Base-by-base conservation (phyloP, 2,888 invertebrate species). In the Digitonthophagus gazella region DNA sequence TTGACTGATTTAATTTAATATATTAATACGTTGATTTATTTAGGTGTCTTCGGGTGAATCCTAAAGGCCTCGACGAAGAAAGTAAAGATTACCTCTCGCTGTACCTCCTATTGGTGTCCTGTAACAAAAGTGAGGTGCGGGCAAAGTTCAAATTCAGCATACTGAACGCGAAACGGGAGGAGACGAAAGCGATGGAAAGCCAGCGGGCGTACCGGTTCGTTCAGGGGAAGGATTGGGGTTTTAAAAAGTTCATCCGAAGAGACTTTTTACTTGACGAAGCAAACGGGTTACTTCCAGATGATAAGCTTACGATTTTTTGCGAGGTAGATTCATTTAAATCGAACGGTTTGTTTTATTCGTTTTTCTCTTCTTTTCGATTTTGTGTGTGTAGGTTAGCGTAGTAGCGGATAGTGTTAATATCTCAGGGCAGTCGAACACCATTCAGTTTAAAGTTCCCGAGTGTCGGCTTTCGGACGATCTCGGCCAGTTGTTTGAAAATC, bases 131-230 rank as follows among this genome's bases (percentile, higher is more conserved):
- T 81, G 99, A 99, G 92, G 98, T 99, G 81, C 90, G 99, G 83
- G 99, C 99, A 81, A 99, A 99, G 89, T 99, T 99, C 88, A 99
- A 99, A 89, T 99, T 99, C 89, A 98, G 98, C 84, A 99, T 99
- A 88, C 89, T 99, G 85, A 99, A 99, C 87, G 98, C 98, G 82
- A 99, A 99, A 89, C 89, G 98, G 80, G 99, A 99, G 88, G 99
- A 99, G 87, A 99, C 98, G 80, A 99, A 99, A 89, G 98, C 98
- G 78, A 99, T 99, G 98, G 99, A 98, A 83, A 91, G 91, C 83
- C 91, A 91, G 82, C 86, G 99, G 83, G 99, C 99, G 74, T 99
- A 99, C 85, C 91, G 98, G 87, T 99, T 99, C 85, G 98, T 99
- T 72, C 98, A 99, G 86, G 99, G 99, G 78, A 99, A 99, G 86